These are phyloP conservation scores for Pseudorasbora parva DNA, from an alignment of 2,113 vertebrate species.

Conservation along the genomic window DNA sequence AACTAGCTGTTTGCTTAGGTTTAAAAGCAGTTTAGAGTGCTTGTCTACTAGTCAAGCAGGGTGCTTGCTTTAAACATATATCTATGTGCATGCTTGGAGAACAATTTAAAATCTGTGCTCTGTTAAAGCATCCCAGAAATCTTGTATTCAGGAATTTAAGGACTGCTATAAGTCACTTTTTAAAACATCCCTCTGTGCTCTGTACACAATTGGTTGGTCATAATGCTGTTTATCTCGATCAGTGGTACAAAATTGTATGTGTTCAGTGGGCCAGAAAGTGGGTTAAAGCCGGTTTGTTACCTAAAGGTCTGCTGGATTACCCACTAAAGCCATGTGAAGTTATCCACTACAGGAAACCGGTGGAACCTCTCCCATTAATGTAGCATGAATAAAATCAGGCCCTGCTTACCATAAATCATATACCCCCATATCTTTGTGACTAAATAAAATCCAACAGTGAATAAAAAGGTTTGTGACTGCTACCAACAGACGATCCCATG, in stretches of 20 bases:
- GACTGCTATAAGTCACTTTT: constrained; percentile 6
- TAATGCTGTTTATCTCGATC: constrained; percentile 18
- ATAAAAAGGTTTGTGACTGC: constrained; percentile 1
- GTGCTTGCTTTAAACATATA: constrained; percentile 62
- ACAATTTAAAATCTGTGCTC: background rate
- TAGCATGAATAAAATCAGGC: constrained; percentile 4
- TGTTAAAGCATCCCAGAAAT: background rate
- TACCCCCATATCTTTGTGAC: background rate
- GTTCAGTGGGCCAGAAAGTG: constrained; percentile 33
- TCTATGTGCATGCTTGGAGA: background rate
- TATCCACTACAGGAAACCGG: background rate
- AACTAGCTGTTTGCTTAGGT: constrained; percentile 34
- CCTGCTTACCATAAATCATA: background rate
- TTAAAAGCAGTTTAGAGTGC: constrained; percentile 63
- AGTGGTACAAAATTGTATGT: constrained; percentile 23
- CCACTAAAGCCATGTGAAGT: constrained; percentile 13
- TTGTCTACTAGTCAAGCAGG: constrained; percentile 64
- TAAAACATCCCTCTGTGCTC: constrained; percentile 12
- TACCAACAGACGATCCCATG: background rate
- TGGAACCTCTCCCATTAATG: background rate
- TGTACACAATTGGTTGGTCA: background rate
- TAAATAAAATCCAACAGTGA: background rate
- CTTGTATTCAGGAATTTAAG: background rate
- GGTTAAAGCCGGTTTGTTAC: constrained; percentile 22
- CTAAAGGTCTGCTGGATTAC: constrained; percentile 32